Base-by-base conservation (phyloP, 2,113 vertebrate species). In the Eurypyga helias region DNA sequence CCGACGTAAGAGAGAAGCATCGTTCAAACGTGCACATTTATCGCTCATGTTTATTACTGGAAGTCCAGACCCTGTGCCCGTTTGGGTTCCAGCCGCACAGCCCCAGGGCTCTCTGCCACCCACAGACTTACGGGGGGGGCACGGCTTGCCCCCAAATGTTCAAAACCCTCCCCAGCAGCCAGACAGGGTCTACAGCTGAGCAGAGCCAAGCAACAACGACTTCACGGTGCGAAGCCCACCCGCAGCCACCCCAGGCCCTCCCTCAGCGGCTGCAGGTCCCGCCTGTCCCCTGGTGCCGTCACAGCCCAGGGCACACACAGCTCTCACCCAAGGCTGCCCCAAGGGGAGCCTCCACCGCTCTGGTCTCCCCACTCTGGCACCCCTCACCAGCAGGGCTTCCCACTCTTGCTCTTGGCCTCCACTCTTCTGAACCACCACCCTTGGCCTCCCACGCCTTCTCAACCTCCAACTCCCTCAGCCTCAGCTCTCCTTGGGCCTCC, bases 71-170 rank as follows among this genome's bases (percentile, higher is more conserved):
- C 13, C 23, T 3, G 45, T 17, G 45, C 45, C 45, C 45, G 17
- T 45, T 45, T 17, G 45, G 45, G 45, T 16, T 45, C 17, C 45
- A 34, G 18, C 19, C 3, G 3, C 41, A 9, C 41, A 41, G 41
- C 41, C 41, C 41, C 41, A 41, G 41, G 41, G 41, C 41, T 41
- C 41, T 41, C 89, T 5, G 21, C 18, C 34, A 16, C 2, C 46
- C 57, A 7, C 49, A 7, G 34, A 12, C 33, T 8, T 3, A 0
- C 0, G 2, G 38, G 67, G 29, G 29, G 19, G 61, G 31, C 89
- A 20, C 33, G 31, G 61, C 36, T 65, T 25, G 49, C 25, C 41
- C 46, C 38, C 4, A 1, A 41, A 16, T 6, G 36, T 23, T 34
- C 64, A 13, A 31, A 61, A 9, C 21, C 17, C 65, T n/a, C 55